Base-by-base conservation (phyloP, 2,888 invertebrate species). In the Meandrusa payeni region DNA sequence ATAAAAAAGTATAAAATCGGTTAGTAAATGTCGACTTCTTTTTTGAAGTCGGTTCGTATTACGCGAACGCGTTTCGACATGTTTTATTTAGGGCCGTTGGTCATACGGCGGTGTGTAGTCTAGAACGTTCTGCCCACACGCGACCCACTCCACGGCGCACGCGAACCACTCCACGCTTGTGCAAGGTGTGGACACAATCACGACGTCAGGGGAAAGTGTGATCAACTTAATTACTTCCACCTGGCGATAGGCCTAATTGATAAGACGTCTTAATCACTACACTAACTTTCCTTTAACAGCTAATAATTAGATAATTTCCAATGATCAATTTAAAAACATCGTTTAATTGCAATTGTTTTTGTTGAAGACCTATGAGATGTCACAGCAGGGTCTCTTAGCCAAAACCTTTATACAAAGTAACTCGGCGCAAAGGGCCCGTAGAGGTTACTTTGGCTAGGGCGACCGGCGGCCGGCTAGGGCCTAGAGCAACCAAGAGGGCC, bases 61-160 rank as follows among this genome's bases (percentile, higher is more conserved):
- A 28, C 36, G 36, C 36, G 26, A 43, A 32, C 10, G 28, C 19
- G 22, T 48, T 41, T 29, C 27, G 31, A 33, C 37, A 48, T 27
- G n/a, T 43, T 19, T 38, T 28, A 45, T 40, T 48, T 47, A 54
- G 57, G 57, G 55, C 55, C 49, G 36, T 38, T 37, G 41, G 23
- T 29, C 29, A 34, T 26, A 47, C 41, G 48, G 26, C 41, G 40
- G 54, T 52, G 51, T 55, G 55, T 48, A 53, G 58, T 54, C 56
- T 59, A 58, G 60, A 55, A 51, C 58, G 48, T 52, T 39, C 50
- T 60, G 48, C 67, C 69, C 57, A 68, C 69, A 32, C 36, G 5
- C 41, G 39, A 50, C 53, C 55, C 55, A 58, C 69, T 47, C 51
- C 6, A 26, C 6, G 26, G 31, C 13, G 15, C 12, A 17, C n/a